These are phyloP conservation scores for Bellardia pandia DNA, from an alignment of 2,888 invertebrate species.

Conservation along the genomic window DNA sequence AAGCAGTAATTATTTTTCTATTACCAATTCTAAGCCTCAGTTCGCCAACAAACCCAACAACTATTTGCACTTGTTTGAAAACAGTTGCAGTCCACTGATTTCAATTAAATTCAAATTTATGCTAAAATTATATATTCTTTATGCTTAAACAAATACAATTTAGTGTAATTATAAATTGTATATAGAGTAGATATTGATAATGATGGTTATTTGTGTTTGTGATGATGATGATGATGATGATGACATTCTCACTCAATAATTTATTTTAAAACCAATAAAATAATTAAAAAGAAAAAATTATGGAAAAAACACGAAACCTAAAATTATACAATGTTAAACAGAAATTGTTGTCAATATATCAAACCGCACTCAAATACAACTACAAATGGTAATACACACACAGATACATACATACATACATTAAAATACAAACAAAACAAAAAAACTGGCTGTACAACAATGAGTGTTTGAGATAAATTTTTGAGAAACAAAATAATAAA, in stretches of 20 bases:
- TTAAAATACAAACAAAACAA: not conserved
- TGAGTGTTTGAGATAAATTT: conserved; percentile 25
- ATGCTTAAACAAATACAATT: conserved; percentile 9
- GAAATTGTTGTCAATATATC: conserved; percentile 14
- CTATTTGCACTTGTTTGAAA: not conserved
- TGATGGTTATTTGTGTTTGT: conserved; percentile 24
- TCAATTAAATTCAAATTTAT: conserved; percentile 29
- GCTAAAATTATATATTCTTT: conserved; percentile 1
- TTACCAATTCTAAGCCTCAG: conserved; percentile 1
- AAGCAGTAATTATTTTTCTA: not conserved
- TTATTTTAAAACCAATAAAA: conserved; percentile 47
- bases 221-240: conserved; percentile 56
- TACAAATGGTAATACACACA: conserved; percentile 22
- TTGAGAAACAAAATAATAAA: conserved; percentile 35
- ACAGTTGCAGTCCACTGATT: conserved; percentile 18
- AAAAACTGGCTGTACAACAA: conserved; percentile 3
- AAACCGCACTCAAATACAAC: conserved; percentile 8
- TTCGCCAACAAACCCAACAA: not conserved
- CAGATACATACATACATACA: not conserved
- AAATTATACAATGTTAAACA: conserved; percentile 6
- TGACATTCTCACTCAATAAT: conserved; percentile 53
- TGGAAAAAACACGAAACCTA: not conserved
- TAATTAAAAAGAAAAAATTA: conserved; percentile 4
- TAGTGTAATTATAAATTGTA: conserved; percentile 3
- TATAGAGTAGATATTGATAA: conserved; percentile 16